Evolutionary conservation across 2,888 invertebrate species (phyloP), one percentile per base, ranked within the genome.

Genomic region (Embidobia sp.): DNA sequence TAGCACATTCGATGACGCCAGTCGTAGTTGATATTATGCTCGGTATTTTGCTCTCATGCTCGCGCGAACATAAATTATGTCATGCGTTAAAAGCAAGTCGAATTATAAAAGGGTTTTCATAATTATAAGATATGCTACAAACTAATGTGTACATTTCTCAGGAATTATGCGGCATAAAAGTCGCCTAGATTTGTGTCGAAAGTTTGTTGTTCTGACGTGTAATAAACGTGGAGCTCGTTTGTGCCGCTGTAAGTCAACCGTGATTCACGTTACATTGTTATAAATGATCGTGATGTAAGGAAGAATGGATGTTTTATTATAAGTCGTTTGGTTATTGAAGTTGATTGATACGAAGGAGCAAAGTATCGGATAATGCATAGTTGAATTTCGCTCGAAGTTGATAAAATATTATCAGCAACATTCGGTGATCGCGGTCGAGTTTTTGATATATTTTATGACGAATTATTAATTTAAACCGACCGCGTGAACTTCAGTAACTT

Each of bases 1-100:
- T 73, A 73, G 73, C 51, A 73, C 73, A 66, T 66, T 73, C 73
- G 73, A 73, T 73, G 73, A 73, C 57, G 73, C 73, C 64, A 66
- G 73, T 73, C 73, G 57, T 73, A 73, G 73, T 73, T 66, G 66
- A 64, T 66, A 66, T 73, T 66, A 73, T 73, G 49, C 64, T 63
- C 73, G 64, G 64, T 51, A 64, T 66, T 73, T 73, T 73, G 73
- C 66, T 51, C 51, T 66, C 49, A 35, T 13, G 35, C 59, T 57
- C 35, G 57, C 35, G 64, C 27, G 57, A 73, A 31, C 51, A 64
- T 57, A 72, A 73, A 73, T 73, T 73, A 73, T 66, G 73, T 40
- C 51, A 73, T 59, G 66, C 64, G 59, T 73, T 73, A 73, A 73
- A 73, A 73, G 66, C 66, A 66, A 66, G 66, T 66, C 57, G 51